These are phyloP conservation scores for Clarias batrachus DNA, from an alignment of 2,113 vertebrate species.

Conservation along the genomic window DNA sequence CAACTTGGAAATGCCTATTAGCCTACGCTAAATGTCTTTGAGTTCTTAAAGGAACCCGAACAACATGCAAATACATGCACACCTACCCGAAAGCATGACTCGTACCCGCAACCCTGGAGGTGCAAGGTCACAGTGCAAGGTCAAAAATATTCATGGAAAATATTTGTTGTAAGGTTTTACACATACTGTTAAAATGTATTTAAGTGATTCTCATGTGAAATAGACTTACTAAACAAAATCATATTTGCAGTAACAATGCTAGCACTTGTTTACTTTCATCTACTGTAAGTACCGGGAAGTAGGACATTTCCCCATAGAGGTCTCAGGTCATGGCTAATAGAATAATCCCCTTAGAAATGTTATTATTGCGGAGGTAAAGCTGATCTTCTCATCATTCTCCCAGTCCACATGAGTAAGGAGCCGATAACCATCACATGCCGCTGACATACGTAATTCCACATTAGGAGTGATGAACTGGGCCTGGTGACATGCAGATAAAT, in stretches of 20 bases:
- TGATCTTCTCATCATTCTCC: constrained; percentile 63
- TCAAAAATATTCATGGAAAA: neutral
- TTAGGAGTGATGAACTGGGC: constrained; percentile 8
- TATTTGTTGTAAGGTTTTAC: neutral
- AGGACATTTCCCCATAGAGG: constrained; percentile 58
- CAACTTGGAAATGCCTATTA: too few relatives aligned
- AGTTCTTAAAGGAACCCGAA: too few relatives aligned
- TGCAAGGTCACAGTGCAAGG: too few relatives aligned
- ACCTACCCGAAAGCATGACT: too few relatives aligned
- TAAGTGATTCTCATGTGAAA: neutral
- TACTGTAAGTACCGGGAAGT: constrained; percentile 44
- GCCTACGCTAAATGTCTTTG: too few relatives aligned
- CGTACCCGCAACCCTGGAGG: too few relatives aligned
- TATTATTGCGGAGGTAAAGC: constrained; percentile 58
- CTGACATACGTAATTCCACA: constrained; percentile 63
- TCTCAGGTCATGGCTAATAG: constrained; percentile 61
- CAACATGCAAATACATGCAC: too few relatives aligned
- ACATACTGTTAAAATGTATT: neutral
- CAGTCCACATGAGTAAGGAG: constrained; percentile 41
- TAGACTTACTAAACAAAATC: neutral
- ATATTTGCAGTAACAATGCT: neutral
- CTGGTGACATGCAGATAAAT: constrained; percentile 57
- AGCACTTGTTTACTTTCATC: constrained; percentile 38
- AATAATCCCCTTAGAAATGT: constrained; percentile 58
- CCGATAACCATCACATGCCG: constrained; percentile 58